These are phyloP conservation scores for Hiodon tergisus DNA, from an alignment of 2,113 vertebrate species.

Conservation along the genomic window DNA sequence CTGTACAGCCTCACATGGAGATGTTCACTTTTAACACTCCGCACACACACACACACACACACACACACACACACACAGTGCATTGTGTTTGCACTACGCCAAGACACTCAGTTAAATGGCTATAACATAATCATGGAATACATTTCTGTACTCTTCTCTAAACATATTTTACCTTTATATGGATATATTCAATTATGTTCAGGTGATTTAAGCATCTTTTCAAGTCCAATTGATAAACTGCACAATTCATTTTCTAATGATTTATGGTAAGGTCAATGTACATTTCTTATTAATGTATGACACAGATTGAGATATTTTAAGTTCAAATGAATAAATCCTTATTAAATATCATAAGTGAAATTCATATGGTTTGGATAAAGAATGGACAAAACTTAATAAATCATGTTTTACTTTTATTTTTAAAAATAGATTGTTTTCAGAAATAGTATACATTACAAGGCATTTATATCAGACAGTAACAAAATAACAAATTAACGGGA, in stretches of 20 bases:
- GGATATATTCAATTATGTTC: too few relatives aligned
- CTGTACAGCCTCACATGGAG: not conserved
- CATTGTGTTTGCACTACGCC: not conserved
- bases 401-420: constrained; percentile 3
- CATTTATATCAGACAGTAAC: not conserved
- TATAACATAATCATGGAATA: not conserved
- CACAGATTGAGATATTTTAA: too few relatives aligned
- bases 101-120: constrained; percentile 4
- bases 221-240: too few relatives aligned
- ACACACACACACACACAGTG: not conserved
- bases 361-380: too few relatives aligned
- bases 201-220: too few relatives aligned
- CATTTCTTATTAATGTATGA: too few relatives aligned
- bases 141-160: too few relatives aligned
- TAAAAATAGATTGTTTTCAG: not conserved
- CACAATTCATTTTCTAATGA: too few relatives aligned
- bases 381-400: not conserved
- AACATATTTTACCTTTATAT: too few relatives aligned
- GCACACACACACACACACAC: constrained; percentile 11
- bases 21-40: not conserved
- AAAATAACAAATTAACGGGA: not conserved
- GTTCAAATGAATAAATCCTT: too few relatives aligned
- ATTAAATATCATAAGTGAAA: too few relatives aligned
- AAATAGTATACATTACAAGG: constrained; percentile 6
- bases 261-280: too few relatives aligned